These are phyloP conservation scores for Gouania willdenowi DNA, from an alignment of 2,797 vertebrate species.

Conservation along the genomic window DNA sequence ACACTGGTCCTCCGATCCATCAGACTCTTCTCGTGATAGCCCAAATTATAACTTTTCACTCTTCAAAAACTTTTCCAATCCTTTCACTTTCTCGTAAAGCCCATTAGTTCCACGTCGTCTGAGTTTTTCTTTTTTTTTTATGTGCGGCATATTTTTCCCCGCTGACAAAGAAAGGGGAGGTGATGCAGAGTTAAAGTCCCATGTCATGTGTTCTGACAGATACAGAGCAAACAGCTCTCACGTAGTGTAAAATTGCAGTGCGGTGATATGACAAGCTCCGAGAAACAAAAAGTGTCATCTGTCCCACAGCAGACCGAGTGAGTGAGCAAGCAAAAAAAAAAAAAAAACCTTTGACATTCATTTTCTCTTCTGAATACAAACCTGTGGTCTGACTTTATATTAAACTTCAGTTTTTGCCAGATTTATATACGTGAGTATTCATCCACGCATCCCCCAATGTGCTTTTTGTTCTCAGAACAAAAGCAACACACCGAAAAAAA, in stretches of 20 bases:
- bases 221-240: slow-evolving; percentile 28
- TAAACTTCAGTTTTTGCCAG: too few relatives aligned
- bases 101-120: slow-evolving; percentile 64
- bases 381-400: too few relatives aligned
- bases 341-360: too few relatives aligned
- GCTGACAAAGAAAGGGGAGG: slow-evolving; percentile 19
- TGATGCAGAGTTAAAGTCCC: slow-evolving; percentile 29
- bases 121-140: slow-evolving; percentile 35
- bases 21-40: slow-evolving; percentile 34
- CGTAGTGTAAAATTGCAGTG: slow-evolving; percentile 8
- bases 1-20: slow-evolving; percentile 50
- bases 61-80: slow-evolving; percentile 70
- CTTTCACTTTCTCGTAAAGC: slow-evolving; percentile 59
- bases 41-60: slow-evolving; percentile 55
- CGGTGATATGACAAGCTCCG: not conserved
- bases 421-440: too few relatives aligned
- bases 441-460: too few relatives aligned
- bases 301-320: slow-evolving; percentile 3
- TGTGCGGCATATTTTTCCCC: too few relatives aligned
- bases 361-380: too few relatives aligned
- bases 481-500: too few relatives aligned
- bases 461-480: too few relatives aligned
- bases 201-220: slow-evolving; percentile 6
- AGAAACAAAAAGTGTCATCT: not conserved
- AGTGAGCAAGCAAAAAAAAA: too few relatives aligned